phyloP scores from a whole-genome alignment of 2,113 vertebrate species.

The Pristiophorus japonicus region DNA sequence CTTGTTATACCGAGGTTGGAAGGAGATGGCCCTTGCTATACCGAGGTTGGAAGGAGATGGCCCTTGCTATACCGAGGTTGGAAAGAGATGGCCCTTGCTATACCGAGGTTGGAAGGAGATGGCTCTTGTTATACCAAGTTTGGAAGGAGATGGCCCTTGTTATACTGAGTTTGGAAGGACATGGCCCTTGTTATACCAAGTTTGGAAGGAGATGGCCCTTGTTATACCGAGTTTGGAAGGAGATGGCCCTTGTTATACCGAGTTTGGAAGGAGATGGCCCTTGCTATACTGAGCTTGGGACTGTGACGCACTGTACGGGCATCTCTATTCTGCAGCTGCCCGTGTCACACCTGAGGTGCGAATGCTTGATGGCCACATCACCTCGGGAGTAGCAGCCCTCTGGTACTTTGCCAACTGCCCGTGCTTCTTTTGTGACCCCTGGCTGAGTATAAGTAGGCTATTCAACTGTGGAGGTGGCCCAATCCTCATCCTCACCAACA shows the following conservation, averaged over 20 bases:
- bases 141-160: background rate
- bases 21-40: background rate
- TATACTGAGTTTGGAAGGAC: too few relatives aligned
- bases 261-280: background rate
- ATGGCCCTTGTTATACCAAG: too few relatives aligned
- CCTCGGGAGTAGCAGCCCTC: background rate
- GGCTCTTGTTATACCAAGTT: too few relatives aligned
- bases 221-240: too few relatives aligned
- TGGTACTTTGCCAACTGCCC: background rate
- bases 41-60: background rate
- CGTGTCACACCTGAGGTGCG: background rate
- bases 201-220: background rate
- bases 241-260: too few relatives aligned
- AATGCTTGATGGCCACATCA: background rate
- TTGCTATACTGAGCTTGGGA: background rate
- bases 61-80: too few relatives aligned
- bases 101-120: too few relatives aligned
- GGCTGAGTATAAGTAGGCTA: background rate
- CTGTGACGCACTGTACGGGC: background rate
- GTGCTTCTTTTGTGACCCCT: background rate
- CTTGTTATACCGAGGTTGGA: too few relatives aligned
- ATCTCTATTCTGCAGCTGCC: too few relatives aligned
- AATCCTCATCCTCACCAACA: background rate
- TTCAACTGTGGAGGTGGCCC: background rate
- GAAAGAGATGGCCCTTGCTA: background rate